Percentiles rank a stretch among this genome's conserved stretches.
Conservation (phyloP, 2,888 invertebrate genomes). For the Caenorhabditis sp. region DNA sequence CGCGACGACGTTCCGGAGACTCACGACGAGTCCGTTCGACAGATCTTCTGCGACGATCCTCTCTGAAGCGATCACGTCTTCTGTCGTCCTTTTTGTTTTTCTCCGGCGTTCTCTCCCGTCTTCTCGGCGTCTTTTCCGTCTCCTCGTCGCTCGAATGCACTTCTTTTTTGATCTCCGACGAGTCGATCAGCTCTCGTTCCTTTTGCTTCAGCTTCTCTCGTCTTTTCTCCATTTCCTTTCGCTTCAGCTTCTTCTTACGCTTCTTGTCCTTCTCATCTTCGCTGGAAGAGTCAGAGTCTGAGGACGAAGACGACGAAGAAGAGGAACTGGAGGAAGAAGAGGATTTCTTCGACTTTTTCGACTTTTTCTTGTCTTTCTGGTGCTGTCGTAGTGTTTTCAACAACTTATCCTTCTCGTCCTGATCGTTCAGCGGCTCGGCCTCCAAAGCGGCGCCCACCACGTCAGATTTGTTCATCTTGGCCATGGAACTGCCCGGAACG, state of each 20-base stretch:
- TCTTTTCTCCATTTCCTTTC: constrained; percentile 39
- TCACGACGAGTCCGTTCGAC: constrained; percentile 1
- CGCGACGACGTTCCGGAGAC: constrained; percentile 14
- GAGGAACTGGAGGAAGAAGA: constrained; percentile 32
- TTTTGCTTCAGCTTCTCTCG: constrained; percentile 28
- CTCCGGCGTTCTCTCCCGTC: background rate
- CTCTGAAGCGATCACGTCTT: background rate
- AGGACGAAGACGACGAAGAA: constrained; percentile 30
- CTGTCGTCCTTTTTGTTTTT: background rate
- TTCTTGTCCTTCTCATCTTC: constrained; percentile 45
- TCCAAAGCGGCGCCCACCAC: constrained; percentile 66
- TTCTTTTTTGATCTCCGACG: constrained; percentile 32
- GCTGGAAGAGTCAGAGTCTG: constrained; percentile 35
- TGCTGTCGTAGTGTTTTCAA: constrained; percentile 62
- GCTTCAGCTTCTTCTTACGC: constrained; percentile 25
- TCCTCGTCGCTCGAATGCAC: constrained; percentile 27
- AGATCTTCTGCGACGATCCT: background rate
- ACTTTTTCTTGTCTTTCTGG: constrained; percentile 49
- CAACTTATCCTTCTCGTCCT: constrained; percentile 59
- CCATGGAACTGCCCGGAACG: constrained; percentile 76
- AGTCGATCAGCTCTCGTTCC: constrained; percentile 31
- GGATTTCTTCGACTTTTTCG: constrained; percentile 1
- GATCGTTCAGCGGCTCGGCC: constrained; percentile 33
- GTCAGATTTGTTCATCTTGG: constrained; percentile 74
- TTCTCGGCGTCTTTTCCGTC: background rate